These are phyloP conservation scores for Aphidoletes aphidimyza DNA, from an alignment of 2,888 invertebrate genomes.

Conservation along the genomic window DNA sequence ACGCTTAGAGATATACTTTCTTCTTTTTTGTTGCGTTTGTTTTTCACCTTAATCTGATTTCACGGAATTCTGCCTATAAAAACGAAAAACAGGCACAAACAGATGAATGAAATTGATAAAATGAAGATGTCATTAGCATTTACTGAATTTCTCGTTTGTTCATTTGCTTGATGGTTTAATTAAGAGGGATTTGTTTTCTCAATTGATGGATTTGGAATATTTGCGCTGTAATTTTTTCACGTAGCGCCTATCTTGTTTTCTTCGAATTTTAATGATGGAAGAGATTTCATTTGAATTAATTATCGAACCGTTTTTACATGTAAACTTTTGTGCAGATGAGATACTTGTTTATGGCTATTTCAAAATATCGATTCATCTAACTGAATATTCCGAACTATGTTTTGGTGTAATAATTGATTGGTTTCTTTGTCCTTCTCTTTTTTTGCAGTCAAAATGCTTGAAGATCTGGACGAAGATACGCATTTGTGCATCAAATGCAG, in stretches of 20 bases:
- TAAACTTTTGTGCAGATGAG: neutral
- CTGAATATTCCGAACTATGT: neutral
- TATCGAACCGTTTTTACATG: neutral
- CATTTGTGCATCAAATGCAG: constrained; percentile 92
- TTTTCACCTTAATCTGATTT: neutral
- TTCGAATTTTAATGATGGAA: neutral
- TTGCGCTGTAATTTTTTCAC: neutral
- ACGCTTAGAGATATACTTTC: neutral
- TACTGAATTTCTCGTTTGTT: neutral
- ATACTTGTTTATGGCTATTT: neutral
- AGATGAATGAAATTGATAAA: constrained; percentile 17
- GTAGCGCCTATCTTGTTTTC: too few species aligned
- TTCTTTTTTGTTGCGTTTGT: neutral
- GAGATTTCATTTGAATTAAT: constrained; percentile 31
- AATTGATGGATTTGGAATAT: neutral
- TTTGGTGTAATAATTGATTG: neutral
- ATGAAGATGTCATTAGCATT: constrained; percentile 42
- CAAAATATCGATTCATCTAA: neutral
- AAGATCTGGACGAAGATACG: constrained; percentile 81
- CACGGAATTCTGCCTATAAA: neutral
- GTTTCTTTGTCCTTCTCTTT: neutral
- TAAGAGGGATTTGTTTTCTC: constrained; percentile 7
- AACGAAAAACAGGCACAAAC: neutral
- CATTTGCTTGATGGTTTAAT: neutral
- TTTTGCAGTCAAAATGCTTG: constrained; percentile 58